Base-by-base conservation (phyloP, 2,888 invertebrate genomes). In the Cosmia pyralina region DNA sequence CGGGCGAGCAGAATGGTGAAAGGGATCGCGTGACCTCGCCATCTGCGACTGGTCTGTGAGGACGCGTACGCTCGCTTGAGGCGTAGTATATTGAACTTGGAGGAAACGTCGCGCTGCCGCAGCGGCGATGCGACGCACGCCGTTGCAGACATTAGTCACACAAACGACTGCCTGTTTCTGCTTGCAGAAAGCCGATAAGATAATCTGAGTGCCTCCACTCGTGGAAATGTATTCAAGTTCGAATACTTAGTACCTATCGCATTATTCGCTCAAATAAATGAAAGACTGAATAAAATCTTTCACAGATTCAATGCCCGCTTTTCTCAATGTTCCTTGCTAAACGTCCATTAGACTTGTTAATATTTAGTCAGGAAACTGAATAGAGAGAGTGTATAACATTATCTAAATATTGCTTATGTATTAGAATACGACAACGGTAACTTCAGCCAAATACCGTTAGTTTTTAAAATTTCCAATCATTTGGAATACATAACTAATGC, bases 11-110 rank as follows among this genome's bases (percentile, higher is more conserved):
- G 93, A 93, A 91, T 88, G 93, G 95, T 95, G 95, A 95, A 95
- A 95, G 95, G 94, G 91, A 92, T 91, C 89, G 88, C 88, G 84
- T 92, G 94, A 93, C 94, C 94, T 94, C 94, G 94, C 90, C 91
- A 92, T 92, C 91, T 88, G 89, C 89, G 88, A 87, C 88, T 86
- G 88, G 84, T 83, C 87, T 85, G 87, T 90, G 90, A 90, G 88
- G 90, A 90, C 89, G 89, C 83, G 83, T 84, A 84, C 82, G 87
- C 80, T 84, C 82, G 87, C 80, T 84, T 82, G 72, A 74, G 53
- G 72, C 82, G 87, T 89, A 91, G 92, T 92, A 90, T 92, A 91
- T 92, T 92, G 92, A 92, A 92, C 92, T 85, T 87, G 87, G 84
- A 81, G 85, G 88, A 88, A 83, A 84, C 87, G 82, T 78, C 66